phyloP scores from a whole-genome alignment of 2,888 invertebrate species.

The Hirtodrosophila cameraria region DNA sequence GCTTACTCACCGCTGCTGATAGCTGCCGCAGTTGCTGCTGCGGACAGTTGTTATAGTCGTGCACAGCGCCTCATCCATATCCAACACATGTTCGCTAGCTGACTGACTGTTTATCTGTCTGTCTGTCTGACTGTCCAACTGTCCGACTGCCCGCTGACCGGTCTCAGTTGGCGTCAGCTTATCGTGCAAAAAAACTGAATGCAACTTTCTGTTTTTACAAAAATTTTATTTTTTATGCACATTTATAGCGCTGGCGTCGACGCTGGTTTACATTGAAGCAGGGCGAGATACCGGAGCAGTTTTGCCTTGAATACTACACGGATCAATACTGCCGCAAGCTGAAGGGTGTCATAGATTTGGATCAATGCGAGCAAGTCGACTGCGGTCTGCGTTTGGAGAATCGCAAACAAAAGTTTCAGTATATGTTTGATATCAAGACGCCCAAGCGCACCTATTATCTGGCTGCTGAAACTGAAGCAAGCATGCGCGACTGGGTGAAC shows the following conservation, averaged over 20 bases:
- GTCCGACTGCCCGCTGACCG: slow-evolving; percentile 7
- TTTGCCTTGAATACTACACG: slow-evolving; percentile 96
- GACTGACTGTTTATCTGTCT: not conserved
- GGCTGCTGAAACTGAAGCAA: slow-evolving; percentile 95
- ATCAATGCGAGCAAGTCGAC: slow-evolving; percentile 97
- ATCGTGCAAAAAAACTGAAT: slow-evolving; percentile 38
- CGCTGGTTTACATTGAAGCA: slow-evolving; percentile 97
- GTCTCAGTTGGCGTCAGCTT: slow-evolving; percentile 18
- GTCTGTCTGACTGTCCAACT: not conserved
- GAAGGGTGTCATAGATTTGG: slow-evolving; percentile 96
- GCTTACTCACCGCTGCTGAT: slow-evolving; percentile 58
- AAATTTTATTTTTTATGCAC: slow-evolving; percentile 45
- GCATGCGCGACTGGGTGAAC: slow-evolving; percentile 98
- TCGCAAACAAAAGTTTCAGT: slow-evolving; percentile 91
- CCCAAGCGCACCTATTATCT: slow-evolving; percentile 95
- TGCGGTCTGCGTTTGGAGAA: slow-evolving; percentile 93
- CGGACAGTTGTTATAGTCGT: slow-evolving; percentile 4
- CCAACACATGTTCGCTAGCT: slow-evolving; percentile 28
- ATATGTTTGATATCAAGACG: slow-evolving; percentile 95
- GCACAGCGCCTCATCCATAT: slow-evolving; percentile 15
- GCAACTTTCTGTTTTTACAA: slow-evolving; percentile 27
- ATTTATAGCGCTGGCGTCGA: slow-evolving; percentile 98
- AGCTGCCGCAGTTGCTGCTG: slow-evolving; percentile 20
- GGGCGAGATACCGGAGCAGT: slow-evolving; percentile 96
- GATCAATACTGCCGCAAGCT: slow-evolving; percentile 93